Base-by-base conservation (phyloP, 37 sponge, comb jelly and placozoan genomes). In the Bolinopsis microptera region DNA sequence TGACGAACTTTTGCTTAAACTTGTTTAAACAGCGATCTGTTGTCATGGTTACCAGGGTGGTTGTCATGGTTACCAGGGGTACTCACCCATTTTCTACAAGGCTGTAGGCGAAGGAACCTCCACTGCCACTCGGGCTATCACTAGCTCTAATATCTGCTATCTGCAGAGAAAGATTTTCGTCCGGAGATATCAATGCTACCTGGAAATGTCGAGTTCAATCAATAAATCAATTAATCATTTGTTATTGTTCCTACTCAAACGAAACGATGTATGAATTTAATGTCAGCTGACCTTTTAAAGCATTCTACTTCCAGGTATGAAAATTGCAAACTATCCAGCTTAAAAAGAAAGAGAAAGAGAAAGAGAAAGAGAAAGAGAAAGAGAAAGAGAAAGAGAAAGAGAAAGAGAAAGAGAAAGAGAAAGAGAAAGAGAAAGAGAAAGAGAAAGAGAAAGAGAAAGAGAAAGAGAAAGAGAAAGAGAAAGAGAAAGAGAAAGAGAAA, bases 101-200 rank as follows among this genome's bases (percentile, higher is more conserved):
- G 36, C 61, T 41, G 90, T 86, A 86, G 21, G 30, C 35, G 61
- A 41, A 39, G 61, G 61, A 40, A 38, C 41, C 61, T 39, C 24
- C 41, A 1, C 39, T 34, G 35, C 80, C 80, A 39, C 90, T 86
- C 0, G 90, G 90, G 39, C 90, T 86, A 30, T 86, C 90, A 3
- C 61, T 86, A 0, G 90, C 90, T 86, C n/a, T 41, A 39, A 86
- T 86, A 23, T 86, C 90, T 36, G 36, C 36, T 21, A 86, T 48
- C 1, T 9, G 1, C 18, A 86, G 61, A 24, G 61, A 86, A 0
- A 86, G 35, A 30, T 86, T 9, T 21, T 86, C 61, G 35, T 86
- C 90, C 1, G 90, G 35, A 9, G 90, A 36, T 24, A 41, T 8
- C 41, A 86, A 3, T 1, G 41, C 16, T 2, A 86, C 90, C 90